Evolutionary conservation across 2,888 invertebrate species (phyloP), one percentile per base, ranked within the genome.

Genomic region (Andricus quercusramuli): DNA sequence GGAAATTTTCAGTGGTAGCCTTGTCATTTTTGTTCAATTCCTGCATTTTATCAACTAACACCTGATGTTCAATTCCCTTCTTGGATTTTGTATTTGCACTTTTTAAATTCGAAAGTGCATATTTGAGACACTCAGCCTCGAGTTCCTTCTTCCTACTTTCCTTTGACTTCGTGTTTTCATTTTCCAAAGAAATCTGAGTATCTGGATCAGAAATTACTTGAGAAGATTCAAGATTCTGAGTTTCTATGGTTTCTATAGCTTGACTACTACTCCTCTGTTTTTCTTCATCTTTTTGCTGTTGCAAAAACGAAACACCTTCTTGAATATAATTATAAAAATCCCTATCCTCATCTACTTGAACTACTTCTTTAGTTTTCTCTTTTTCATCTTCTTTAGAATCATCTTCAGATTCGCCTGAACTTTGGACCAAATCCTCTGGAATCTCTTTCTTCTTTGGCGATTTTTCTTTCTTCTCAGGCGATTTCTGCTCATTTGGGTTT

Each of bases 31-130:
- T 51, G 20, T 51, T 47, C 1, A 70, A 70, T 25, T 3, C 9
- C 4, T 80, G 80, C 1, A 77, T 80, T 78, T 68, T 11, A 47
- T 22, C 44, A 13, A 44, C 41, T 3, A 13, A 3, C 20, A 3
- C 6, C 25, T 68, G n/a, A 68, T 82, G 77, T 47, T 32, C 2
- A 37, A 79, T 79, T 25, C 79, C 64, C 25, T 76, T 15, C 2
- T 68, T 37, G 29, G 70, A 25, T 68, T 25, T 29, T 6, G 51
- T 59, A 29, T 32, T 66, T 79, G 41, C 76, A 3, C 11, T 67
- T 67, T 78, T 6, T 67, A 59, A 56, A 67, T 51, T 22, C 13
- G 37, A 67, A 51, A 59, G 47, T 8, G 11, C 44, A 68, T 25
- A 47, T 22, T 81, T 41, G 9, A 70, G 70, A 29, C 17, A 17